phyloP scores from a whole-genome alignment of 2,113 vertebrate genomes.

The Pluvianellus socialis region DNA sequence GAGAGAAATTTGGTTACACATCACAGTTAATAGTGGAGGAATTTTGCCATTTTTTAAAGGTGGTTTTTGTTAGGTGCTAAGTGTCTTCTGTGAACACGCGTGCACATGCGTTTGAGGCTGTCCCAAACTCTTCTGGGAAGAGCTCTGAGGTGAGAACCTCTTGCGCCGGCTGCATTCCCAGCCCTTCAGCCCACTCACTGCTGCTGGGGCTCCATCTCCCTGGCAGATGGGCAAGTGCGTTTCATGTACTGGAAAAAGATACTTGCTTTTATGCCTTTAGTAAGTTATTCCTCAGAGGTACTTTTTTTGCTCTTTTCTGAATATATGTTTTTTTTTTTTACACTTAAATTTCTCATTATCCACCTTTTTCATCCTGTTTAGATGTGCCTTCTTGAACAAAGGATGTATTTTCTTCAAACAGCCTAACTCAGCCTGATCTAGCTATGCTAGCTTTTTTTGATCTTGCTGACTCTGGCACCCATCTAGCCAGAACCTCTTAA shows the following conservation, averaged over 20 bases:
- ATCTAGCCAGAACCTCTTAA: background rate
- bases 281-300: background rate
- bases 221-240: rapidly evolving
- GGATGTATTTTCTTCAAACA: background rate
- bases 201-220: background rate
- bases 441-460: background rate
- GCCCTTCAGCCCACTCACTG: background rate
- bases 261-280: background rate
- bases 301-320: background rate
- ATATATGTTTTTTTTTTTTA: background rate
- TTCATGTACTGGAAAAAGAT: background rate
- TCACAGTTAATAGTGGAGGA: background rate
- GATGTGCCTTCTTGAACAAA: background rate
- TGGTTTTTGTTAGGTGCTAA: background rate
- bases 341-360: background rate
- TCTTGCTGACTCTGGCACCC: background rate
- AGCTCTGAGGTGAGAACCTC: background rate
- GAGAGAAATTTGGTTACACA: background rate
- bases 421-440: background rate
- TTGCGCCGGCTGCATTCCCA: background rate
- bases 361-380: background rate
- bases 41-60: background rate
- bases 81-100: background rate
- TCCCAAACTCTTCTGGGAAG: background rate
- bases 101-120: background rate